Base-by-base conservation (phyloP, 2,113 vertebrate species). In the Acrocephalus kingi region DNA sequence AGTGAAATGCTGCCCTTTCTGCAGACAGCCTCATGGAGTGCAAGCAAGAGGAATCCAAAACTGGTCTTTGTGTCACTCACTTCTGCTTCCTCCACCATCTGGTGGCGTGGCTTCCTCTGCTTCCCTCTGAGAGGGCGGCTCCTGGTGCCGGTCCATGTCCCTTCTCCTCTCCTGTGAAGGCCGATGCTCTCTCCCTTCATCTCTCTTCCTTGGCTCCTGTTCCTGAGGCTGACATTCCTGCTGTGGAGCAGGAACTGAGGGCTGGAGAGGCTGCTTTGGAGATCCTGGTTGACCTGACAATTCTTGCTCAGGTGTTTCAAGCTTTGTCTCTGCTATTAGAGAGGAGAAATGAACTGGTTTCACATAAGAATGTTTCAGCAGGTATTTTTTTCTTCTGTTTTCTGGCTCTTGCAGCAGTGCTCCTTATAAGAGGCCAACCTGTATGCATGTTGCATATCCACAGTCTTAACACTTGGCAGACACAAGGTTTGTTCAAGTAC, bases 61-160 rank as follows among this genome's bases (percentile, higher is more conserved):
- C 1, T 13, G 9, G 28, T 48, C 51, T 52, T 37, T 52, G 27
- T 51, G 28, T 43, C 66, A 97, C 98, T 98, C 97, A 98, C 98
- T 98, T 98, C 98, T 98, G 96, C 98, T 98, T 89, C 98, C 98
- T 83, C 97, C 98, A 74, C 98, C 94, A 54, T 97, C 98, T 55
- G 97, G 98, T 35, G 96, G 97, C 1, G 94, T 92, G 27, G 96
- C 74, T 51, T 98, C 98, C 62, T 95, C 92, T 64, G 78, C 28
- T 43, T 98, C 97, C 95, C 98, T 98, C 89, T 98, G 97, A 86
- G 97, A 95, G 91, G 88, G 59, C 1, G 17, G 82, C 22, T 97
- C 97, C 88, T 97, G 95, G 30, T 97, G 97, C 51, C 92, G 92
- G 67, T 98, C 98, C 87, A 80, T 6, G 21, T 98, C 97, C 93